A percentile compares a stretch with the other conserved stretches of the same genome.
Conservation (phyloP, 2,888 invertebrate genomes). For the Tillus elongatus region DNA sequence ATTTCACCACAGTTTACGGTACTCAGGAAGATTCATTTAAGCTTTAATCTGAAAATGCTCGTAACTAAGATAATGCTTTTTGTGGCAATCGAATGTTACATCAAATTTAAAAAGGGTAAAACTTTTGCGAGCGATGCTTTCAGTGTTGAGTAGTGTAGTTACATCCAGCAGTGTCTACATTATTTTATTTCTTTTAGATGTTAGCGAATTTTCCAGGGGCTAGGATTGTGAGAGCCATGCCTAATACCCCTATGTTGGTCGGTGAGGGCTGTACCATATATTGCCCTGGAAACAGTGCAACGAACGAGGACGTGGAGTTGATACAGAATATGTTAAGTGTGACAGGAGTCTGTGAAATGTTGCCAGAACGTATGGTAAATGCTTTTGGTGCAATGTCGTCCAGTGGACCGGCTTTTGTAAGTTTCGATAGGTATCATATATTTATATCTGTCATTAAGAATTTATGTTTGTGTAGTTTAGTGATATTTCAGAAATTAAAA, state of each 20-base stretch:
- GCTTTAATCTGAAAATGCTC: too few species aligned
- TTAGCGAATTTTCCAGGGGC: constrained; percentile 14
- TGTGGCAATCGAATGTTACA: too few species aligned
- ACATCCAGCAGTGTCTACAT: not conserved
- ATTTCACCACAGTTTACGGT: too few species aligned
- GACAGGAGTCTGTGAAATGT: constrained; percentile 60
- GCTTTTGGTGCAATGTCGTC: constrained; percentile 70
- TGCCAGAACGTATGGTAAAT: constrained; percentile 72
- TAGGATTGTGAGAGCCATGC: constrained; percentile 49
- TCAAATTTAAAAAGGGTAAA: not conserved
- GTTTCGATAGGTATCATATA: constrained; percentile 33
- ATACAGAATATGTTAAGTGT: constrained; percentile 51
- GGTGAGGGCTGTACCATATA: constrained; percentile 61
- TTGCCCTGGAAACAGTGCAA: constrained; percentile 47
- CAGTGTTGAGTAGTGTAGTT: not conserved
- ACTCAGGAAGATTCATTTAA: not conserved
- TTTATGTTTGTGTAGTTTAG: not conserved
- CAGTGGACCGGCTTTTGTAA: constrained; percentile 88
- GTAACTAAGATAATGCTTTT: too few species aligned
- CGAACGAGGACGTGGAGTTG: constrained; percentile 47
- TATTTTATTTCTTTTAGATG: constrained; percentile 21
- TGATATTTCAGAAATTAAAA: not conserved
- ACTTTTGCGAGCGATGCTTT: too few species aligned
- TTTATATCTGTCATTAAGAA: not conserved
- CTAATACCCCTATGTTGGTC: constrained; percentile 77